phyloP scores from a whole-genome alignment of 1,140 invertebrate species.

The Drosophila pectinifera region DNA sequence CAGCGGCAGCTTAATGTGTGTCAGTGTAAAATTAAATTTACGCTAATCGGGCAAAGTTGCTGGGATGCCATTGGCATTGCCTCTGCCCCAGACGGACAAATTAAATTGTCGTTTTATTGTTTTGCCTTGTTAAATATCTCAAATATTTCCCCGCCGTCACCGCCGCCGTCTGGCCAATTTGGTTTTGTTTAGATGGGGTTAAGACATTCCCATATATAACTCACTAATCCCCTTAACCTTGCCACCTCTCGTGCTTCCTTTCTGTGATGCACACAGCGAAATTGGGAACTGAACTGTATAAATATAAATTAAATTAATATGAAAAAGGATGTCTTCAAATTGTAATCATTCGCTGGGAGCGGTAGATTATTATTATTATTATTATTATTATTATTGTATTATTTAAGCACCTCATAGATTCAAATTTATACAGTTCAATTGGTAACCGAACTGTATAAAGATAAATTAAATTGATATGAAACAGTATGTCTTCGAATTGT shows the following conservation, averaged over 20 bases:
- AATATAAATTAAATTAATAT: neutral
- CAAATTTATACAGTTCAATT: no score
- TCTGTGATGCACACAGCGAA: slow-evolving; percentile 1
- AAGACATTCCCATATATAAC: slow-evolving; percentile 81
- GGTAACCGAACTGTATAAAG: neutral
- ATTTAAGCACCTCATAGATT: no score
- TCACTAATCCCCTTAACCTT: slow-evolving; percentile 64
- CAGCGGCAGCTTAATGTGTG: slow-evolving; percentile 78
- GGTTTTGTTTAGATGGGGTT: slow-evolving; percentile 80
- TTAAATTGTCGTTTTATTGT: slow-evolving; percentile 83
- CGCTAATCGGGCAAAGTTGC: slow-evolving; percentile 59
- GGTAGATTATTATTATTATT: no score
- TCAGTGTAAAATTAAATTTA: slow-evolving; percentile 80
- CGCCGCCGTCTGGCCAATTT: slow-evolving; percentile 66
- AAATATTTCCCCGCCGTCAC: slow-evolving; percentile 59
- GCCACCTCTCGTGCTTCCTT: slow-evolving; percentile 8
- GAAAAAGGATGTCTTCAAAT: neutral
- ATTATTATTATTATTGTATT: no score
- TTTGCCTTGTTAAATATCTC: slow-evolving; percentile 75
- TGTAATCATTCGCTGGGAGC: neutral
- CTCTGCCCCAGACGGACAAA: slow-evolving; percentile 53
- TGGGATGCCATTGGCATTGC: slow-evolving; percentile 49
- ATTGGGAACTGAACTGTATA: neutral
- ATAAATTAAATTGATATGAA: neutral
- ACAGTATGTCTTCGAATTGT: neutral